Conservation (phyloP, 2,113 vertebrate species). For the Acanthisitta chloris region DNA sequence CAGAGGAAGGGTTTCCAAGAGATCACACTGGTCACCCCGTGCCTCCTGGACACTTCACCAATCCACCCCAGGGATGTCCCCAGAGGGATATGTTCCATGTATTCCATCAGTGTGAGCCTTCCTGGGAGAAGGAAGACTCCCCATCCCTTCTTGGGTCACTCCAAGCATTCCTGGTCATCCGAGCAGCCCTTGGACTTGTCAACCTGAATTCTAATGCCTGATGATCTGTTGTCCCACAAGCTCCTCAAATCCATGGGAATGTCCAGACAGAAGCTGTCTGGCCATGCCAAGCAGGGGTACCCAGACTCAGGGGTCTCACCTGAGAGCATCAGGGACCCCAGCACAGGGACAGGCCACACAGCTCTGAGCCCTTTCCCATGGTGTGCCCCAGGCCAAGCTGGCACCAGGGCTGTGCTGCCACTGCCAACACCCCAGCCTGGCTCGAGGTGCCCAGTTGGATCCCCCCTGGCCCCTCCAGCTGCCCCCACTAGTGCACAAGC, state of each 20-base stretch:
- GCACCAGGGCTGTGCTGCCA: accelerated
- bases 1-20: not conserved
- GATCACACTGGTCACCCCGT: not conserved
- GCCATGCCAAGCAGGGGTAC: accelerated
- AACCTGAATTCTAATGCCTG: not conserved
- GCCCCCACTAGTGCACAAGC: not conserved
- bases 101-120: not conserved
- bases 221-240: not conserved
- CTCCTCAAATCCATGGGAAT: not conserved
- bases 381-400: accelerated
- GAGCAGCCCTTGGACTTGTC: not conserved
- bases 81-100: not conserved
- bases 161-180: not conserved
- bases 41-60: not conserved
- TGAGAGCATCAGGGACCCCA: accelerated
- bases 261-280: not conserved
- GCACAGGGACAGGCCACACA: accelerated
- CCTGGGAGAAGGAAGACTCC: not conserved
- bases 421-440: not conserved
- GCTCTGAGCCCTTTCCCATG: accelerated
- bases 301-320: not conserved
- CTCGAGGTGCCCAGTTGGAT: not conserved
- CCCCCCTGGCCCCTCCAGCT: not conserved
- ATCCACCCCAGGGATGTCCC: not conserved
- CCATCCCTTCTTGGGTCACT: not conserved